Conservation (phyloP, 2,888 invertebrate species). For the Tinea trinotella region DNA sequence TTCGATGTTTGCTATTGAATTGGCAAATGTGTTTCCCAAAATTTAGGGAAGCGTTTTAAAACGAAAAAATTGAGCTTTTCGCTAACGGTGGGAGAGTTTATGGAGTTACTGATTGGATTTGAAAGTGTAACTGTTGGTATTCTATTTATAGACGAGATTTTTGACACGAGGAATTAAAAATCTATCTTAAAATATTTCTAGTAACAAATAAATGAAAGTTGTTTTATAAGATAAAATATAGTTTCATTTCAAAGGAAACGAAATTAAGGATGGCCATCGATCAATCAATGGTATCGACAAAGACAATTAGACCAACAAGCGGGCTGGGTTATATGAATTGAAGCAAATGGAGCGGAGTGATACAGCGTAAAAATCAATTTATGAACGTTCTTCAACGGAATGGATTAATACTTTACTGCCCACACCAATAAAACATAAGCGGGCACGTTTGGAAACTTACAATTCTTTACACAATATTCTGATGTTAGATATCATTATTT, state of each 20-base stretch:
- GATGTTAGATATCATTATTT: no score
- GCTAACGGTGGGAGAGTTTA: slow-evolving; percentile 3
- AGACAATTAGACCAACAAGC: slow-evolving; percentile 44
- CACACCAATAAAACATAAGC: slow-evolving; percentile 20
- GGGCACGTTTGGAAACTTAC: neutral
- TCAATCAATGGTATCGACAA: slow-evolving; percentile 67
- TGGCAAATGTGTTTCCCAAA: slow-evolving; percentile 20
- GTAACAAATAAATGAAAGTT: no score
- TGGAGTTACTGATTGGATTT: neutral
- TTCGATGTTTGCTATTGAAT: slow-evolving; percentile 27
- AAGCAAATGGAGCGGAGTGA: slow-evolving; percentile 21
- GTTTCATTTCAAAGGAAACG: neutral
- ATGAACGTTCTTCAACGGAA: slow-evolving; percentile 6
- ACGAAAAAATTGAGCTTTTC: neutral
- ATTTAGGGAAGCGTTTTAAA: slow-evolving; percentile 10
- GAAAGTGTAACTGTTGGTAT: neutral
- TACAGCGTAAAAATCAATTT: slow-evolving; percentile 24
- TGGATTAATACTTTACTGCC: slow-evolving; percentile 18
- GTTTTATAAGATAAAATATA: no score
- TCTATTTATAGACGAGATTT: neutral
- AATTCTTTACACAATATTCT: no score
- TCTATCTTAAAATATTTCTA: no score
- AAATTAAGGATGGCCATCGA: slow-evolving; percentile 32
- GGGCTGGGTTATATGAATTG: slow-evolving; percentile 21
- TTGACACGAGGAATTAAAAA: no score